Percentiles rank a stretch among this genome's conserved stretches.
phyloP scores from a whole-genome alignment of 2,888 invertebrate species.

The Coremacera marginata region DNA sequence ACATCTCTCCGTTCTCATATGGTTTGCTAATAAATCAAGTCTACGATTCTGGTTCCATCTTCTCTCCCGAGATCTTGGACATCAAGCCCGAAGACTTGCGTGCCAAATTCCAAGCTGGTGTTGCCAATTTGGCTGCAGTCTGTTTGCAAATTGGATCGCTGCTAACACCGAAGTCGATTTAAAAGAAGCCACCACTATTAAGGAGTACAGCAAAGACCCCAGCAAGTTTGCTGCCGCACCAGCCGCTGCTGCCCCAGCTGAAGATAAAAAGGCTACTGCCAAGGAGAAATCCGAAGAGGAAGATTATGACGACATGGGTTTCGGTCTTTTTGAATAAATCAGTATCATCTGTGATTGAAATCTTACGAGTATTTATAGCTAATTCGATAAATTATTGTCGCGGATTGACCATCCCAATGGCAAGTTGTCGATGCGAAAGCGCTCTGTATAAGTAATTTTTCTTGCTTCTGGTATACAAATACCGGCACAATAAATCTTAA shows the following conservation, averaged over 20 bases:
- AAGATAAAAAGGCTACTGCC: slow-evolving; percentile 77
- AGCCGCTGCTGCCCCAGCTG: slow-evolving; percentile 74
- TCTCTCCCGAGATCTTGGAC: no score
- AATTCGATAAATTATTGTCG: slow-evolving; percentile 65
- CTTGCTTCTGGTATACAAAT: slow-evolving; percentile 29
- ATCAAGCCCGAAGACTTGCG: no score
- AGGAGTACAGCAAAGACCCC: slow-evolving; percentile 95
- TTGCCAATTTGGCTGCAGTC: slow-evolving; percentile 93
- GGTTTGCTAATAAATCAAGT: slow-evolving; percentile 95
- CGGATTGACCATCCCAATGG: slow-evolving; percentile 68
- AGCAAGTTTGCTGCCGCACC: slow-evolving; percentile 87
- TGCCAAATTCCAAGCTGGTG: no score
- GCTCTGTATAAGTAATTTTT: not conserved
- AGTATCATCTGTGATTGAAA: slow-evolving; percentile 36
- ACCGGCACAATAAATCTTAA: slow-evolving; percentile 46
- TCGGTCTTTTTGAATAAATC: slow-evolving; percentile 90
- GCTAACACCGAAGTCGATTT: slow-evolving; percentile 96
- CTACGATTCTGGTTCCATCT: no score
- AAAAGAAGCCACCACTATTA: slow-evolving; percentile 92
- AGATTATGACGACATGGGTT: slow-evolving; percentile 97
- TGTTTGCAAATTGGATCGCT: slow-evolving; percentile 94
- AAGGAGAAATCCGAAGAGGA: slow-evolving; percentile 82
- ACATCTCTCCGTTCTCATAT: slow-evolving; percentile 99
- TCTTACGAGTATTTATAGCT: slow-evolving; percentile 1
- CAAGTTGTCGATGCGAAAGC: slow-evolving; percentile 62